Conservation (phyloP, 2,888 invertebrate species). For the Luperina testacea region DNA sequence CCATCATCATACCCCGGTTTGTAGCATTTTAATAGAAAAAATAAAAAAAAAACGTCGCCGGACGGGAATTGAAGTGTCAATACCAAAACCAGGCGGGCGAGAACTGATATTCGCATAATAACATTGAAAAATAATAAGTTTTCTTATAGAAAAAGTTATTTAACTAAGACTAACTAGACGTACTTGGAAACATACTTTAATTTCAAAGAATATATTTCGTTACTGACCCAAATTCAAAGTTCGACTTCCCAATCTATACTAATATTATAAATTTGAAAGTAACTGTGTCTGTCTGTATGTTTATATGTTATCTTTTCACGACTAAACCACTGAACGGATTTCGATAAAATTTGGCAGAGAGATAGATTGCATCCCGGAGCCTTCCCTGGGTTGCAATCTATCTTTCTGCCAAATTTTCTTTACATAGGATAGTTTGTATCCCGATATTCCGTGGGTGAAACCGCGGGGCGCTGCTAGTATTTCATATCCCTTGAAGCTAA, state of each 20-base stretch:
- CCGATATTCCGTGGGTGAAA: too few species aligned
- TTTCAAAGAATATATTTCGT: not conserved
- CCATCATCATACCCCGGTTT: too few species aligned
- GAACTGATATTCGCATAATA: not conserved
- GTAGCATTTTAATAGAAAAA: slow-evolving; percentile 10
- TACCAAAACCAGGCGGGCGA: slow-evolving; percentile 1
- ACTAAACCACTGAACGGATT: too few species aligned
- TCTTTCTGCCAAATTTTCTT: too few species aligned
- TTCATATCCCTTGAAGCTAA: not conserved
- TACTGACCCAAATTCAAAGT: not conserved
- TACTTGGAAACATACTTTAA: not conserved
- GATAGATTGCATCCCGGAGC: too few species aligned
- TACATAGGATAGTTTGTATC: too few species aligned
- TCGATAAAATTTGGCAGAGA: too few species aligned
- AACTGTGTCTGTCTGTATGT: too few species aligned
- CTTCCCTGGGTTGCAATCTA: too few species aligned
- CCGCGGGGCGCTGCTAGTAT: not conserved
- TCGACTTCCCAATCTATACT: not conserved
- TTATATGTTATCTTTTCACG: too few species aligned
- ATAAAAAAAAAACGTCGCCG: not conserved
- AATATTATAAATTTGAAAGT: too few species aligned
- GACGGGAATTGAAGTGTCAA: slow-evolving; percentile 27
- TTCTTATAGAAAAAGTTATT: not conserved
- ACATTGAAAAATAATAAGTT: not conserved
- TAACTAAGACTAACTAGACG: not conserved